Percentiles rank a stretch among this genome's conserved stretches.
phyloP scores from a whole-genome alignment of 2,888 invertebrate species.

The Tipula unca region DNA sequence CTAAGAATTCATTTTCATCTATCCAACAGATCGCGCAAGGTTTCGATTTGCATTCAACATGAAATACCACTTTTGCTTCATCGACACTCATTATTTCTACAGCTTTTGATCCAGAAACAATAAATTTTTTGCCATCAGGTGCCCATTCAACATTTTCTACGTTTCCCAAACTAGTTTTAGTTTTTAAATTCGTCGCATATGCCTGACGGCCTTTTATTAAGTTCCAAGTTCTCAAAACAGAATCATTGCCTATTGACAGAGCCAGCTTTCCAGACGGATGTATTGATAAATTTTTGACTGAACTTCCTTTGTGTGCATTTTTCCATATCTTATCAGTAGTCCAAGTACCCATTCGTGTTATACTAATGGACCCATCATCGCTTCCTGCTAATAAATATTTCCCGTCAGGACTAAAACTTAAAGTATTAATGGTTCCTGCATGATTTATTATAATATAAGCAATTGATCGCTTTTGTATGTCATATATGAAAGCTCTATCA shows the following conservation, averaged over 20 bases:
- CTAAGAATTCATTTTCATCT: slow-evolving; percentile 51
- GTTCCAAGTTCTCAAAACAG: slow-evolving; percentile 86
- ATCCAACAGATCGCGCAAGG: slow-evolving; percentile 65
- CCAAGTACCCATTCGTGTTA: slow-evolving; percentile 79
- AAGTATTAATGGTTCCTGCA: slow-evolving; percentile 68
- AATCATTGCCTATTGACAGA: slow-evolving; percentile 76
- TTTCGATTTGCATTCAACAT: slow-evolving; percentile 57
- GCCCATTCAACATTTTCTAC: slow-evolving; percentile 59
- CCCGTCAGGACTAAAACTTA: slow-evolving; percentile 67
- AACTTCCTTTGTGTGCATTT: slow-evolving; percentile 71
- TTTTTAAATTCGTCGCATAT: slow-evolving; percentile 77
- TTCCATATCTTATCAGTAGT: slow-evolving; percentile 73
- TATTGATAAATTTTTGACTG: slow-evolving; percentile 65
- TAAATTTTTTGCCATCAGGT: slow-evolving; percentile 66
- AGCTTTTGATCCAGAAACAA: slow-evolving; percentile 59
- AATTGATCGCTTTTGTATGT: slow-evolving; percentile 55
- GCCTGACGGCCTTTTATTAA: slow-evolving; percentile 84
- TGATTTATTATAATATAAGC: slow-evolving; percentile 59
- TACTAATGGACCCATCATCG: slow-evolving; percentile 74
- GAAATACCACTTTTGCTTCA: slow-evolving; percentile 61
- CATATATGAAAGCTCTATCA: slow-evolving; percentile 78
- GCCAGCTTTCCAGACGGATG: slow-evolving; percentile 88
- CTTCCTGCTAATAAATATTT: slow-evolving; percentile 77
- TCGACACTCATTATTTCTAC: slow-evolving; percentile 76
- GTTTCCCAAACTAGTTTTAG: slow-evolving; percentile 46